phyloP scores from a whole-genome alignment of 2,113 vertebrate genomes.

The Ceyx cyanopectus region DNA sequence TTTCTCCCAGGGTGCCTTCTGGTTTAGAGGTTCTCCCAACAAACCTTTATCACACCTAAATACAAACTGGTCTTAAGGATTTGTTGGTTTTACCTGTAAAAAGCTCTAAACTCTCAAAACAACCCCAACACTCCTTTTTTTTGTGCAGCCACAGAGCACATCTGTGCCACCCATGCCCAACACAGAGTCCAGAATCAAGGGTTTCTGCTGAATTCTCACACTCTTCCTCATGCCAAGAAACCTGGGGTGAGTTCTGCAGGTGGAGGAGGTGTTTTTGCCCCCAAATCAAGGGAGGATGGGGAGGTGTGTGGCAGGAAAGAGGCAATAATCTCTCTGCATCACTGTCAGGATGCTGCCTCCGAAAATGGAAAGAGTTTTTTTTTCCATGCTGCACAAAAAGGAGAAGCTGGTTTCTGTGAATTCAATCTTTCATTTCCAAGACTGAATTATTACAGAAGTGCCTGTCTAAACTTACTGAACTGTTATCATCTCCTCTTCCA shows the following conservation, averaged over 20 bases:
- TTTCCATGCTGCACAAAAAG: not conserved
- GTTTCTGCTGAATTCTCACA: not conserved
- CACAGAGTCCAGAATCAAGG: rapidly evolving
- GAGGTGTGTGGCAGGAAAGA: rapidly evolving
- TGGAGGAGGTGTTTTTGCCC: not conserved
- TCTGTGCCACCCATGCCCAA: not conserved
- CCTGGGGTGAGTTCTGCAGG: rapidly evolving
- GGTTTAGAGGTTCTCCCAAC: not conserved
- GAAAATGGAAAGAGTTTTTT: not conserved
- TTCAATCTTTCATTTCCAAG: not conserved
- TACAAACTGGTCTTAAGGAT: not conserved
- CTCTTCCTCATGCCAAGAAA: not conserved
- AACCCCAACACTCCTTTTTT: not conserved
- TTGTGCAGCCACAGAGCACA: not conserved
- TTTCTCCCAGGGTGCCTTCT: not conserved
- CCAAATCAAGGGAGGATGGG: not conserved
- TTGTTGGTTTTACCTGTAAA: not conserved
- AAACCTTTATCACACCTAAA: not conserved
- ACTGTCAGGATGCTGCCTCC: not conserved
- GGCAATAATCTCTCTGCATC: not conserved
- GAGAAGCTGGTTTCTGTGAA: not conserved
- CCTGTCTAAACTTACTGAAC: not conserved
- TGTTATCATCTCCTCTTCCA: not conserved
- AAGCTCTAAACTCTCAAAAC: not conserved
- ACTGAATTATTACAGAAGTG: not conserved